Base-by-base conservation (phyloP, 2,888 invertebrate species). In the Dione vanillae region DNA sequence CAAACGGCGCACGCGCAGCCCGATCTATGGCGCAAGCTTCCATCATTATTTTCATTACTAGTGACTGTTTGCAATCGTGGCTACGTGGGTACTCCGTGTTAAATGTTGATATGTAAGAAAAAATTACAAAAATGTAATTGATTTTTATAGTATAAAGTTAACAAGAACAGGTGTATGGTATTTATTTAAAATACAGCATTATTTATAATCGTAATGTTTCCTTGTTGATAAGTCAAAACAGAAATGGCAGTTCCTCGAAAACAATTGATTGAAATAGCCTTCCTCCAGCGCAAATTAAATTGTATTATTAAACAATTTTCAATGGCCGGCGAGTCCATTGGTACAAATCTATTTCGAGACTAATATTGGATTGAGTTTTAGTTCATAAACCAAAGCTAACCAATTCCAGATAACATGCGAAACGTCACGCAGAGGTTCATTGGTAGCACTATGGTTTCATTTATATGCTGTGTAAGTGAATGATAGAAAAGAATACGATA, bases 11-110 rank as follows among this genome's bases (percentile, higher is more conserved):
- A 86, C 90, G 88, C 89, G 88, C 83, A 76, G 76, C 81, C 82
- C 82, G 86, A 85, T 86, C 82, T 85, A 83, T 89, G 88, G 85
- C 87, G 88, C 85, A 89, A 89, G 83, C 81, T 87, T 87, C 89
- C 86, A 90, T 92, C 90, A 88, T 89, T 90, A 90, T 89, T 88
- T 86, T 87, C 86, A 89, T 89, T 90, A 87, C 85, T 82, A 83
- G 80, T 84, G 82, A 82, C 82, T 83, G 85, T 83, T 82, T 77
- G 81, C 82, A 83, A 83, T 85, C 83, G 82, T 83, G 81, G 84
- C 85, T 85, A 83, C n/a, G n/a, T n/a, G 82, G 84, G 81, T 76
- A 80, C 75, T 78, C 56, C 40, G 78, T 74, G 78, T 80, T 83
- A 83, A 83, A 56, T 80, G 78, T 37, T 54, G 41, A 65, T 43